Base-by-base conservation (phyloP, 2,797 vertebrate species). In the Malacoraja senta region DNA sequence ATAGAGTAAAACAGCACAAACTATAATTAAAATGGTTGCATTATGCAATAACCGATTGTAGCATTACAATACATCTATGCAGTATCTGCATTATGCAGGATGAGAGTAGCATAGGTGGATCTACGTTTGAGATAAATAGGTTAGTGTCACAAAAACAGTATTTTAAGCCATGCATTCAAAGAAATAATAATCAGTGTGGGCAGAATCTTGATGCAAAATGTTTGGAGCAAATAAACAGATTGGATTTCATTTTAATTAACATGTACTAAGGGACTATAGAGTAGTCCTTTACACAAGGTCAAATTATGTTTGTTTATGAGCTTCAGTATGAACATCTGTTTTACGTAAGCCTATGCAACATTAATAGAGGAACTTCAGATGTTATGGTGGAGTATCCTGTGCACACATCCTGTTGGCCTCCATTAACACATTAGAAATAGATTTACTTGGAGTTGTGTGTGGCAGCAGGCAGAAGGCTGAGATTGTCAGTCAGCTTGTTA, bases 211-310 rank as follows among this genome's bases (percentile, higher is more conserved):
- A 17, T 38, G 80, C 24, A 58, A 58, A n/a, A 77, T 32, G 29
- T 77, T 77, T n/a, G 83, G 83, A 13, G 83, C 29, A 84, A 84
- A 84, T 84, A 61, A 84, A 61, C 81, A 84, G 26, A 10, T 13
- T 81, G 79, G 53, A 24, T 53, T 44, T 53, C 29, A 17, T 61
- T 61, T 6, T 29, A 58, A 84, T 83, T 61, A 84, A 26, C 24
- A 61, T 61, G 26, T 84, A 29, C 81, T 26, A 63, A 29, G n/a
- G 53, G 53, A n/a, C 63, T 63, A n/a, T 26, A 61, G 26, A 83
- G 58, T 61, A 29, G 4, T 17, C 13, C 53, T 58, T 81, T 83
- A 24, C 53, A 84, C 26, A n/a, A 61, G 58, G 26, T 61, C 8
- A 58, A 26, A 12, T 29, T 61, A n/a, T 84, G 81, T 84, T 58